Conservation (phyloP, 2,888 invertebrate species). For the Coleophora flavipennella region DNA sequence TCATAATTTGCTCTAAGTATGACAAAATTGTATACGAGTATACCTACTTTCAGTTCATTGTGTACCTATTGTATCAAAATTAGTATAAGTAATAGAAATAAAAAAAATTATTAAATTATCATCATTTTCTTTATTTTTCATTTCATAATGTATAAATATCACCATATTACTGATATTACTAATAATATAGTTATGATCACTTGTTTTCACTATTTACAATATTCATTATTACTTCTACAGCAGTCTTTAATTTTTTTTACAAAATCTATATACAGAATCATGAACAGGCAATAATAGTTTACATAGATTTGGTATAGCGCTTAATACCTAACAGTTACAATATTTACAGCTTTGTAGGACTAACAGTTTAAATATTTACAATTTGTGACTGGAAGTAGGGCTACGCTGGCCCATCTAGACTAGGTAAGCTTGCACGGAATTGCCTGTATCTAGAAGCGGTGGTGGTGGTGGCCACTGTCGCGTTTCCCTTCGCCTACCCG, state of each 20-base stretch:
- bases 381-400: constrained; percentile 61
- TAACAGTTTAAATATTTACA: constrained; percentile 56
- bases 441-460: constrained; percentile 60
- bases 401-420: constrained; percentile 63
- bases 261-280: constrained; percentile 69
- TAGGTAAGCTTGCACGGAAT: constrained; percentile 78
- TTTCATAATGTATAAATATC: constrained; percentile 66
- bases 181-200: constrained; percentile 69
- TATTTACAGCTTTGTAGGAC: constrained; percentile 59
- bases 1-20: too few relatives aligned
- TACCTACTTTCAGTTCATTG: background rate
- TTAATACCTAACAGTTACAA: constrained; percentile 59
- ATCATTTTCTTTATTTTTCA: constrained; percentile 45
- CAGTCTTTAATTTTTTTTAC: constrained; percentile 73
- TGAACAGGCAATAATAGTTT: constrained; percentile 67
- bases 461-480: constrained; percentile 66
- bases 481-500: constrained; percentile 55
- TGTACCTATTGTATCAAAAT: background rate
- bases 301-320: constrained; percentile 71
- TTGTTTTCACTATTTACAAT: constrained; percentile 70
- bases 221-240: constrained; percentile 70
- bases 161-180: constrained; percentile 53
- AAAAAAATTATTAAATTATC: constrained; percentile 59
- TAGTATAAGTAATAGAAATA: constrained; percentile 23
- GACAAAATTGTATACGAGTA: too few relatives aligned